Percentiles rank a stretch among this genome's conserved stretches.
phyloP scores from a whole-genome alignment of 2,888 invertebrate species.

The Plagiodera versicolora region DNA sequence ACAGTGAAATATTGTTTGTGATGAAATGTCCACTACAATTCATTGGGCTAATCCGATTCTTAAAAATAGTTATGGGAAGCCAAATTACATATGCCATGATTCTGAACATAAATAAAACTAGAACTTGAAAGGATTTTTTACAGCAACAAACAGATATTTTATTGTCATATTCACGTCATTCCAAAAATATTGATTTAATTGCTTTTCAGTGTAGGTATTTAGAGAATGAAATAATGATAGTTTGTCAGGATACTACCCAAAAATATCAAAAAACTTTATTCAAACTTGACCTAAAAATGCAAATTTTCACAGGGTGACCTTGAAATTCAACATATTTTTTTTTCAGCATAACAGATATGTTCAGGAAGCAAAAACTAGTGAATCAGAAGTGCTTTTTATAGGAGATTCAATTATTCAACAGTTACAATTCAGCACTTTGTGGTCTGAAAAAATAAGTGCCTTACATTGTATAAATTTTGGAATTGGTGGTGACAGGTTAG shows the following conservation, averaged over 20 bases:
- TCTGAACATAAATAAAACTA: background rate
- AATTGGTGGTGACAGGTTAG: slow-evolving; percentile 65
- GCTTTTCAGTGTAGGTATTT: too few relatives aligned
- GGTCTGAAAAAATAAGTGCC: slow-evolving; percentile 67
- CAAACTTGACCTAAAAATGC: too few relatives aligned
- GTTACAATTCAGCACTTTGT: slow-evolving; percentile 63
- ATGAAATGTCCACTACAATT: background rate
- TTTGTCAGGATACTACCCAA: too few relatives aligned
- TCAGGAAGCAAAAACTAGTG: slow-evolving; percentile 61
- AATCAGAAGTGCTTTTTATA: slow-evolving; percentile 68
- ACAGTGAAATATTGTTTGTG: background rate
- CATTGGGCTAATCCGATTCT: too few relatives aligned
- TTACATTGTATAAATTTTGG: slow-evolving; percentile 73
- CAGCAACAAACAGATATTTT: too few relatives aligned
- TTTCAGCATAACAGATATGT: slow-evolving; percentile 66
- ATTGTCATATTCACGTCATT: too few relatives aligned
- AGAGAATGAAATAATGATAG: too few relatives aligned
- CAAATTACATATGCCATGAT: background rate
- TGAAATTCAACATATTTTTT: too few relatives aligned
- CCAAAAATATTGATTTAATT: too few relatives aligned
- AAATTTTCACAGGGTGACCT: too few relatives aligned
- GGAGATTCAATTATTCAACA: slow-evolving; percentile 69
- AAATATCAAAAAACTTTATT: too few relatives aligned
- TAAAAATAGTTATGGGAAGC: too few relatives aligned
- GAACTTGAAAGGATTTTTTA: background rate